Percentiles rank a stretch among this genome's conserved stretches.
Evolutionary conservation across 30 jellyfish, hydroid and myxozoan genomes (phyloP).

Genomic region (Aurelia aurita complex sp. Pacific): DNA sequence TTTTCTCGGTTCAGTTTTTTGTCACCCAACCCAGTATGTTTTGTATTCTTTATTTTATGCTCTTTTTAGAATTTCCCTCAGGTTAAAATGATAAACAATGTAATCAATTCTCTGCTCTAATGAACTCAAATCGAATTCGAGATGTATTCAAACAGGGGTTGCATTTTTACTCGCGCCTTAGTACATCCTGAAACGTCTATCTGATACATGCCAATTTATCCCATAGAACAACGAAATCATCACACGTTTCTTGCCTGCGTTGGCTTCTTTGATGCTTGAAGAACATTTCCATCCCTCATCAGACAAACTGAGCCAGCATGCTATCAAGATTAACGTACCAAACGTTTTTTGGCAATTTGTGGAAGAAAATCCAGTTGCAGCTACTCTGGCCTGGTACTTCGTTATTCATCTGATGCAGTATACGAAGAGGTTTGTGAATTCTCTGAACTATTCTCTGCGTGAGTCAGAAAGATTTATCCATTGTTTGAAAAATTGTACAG

Average conservation of each 20-base stretch:
- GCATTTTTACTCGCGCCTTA: too few relatives aligned
- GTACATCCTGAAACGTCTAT: too few relatives aligned
- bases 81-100: background rate
- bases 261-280: conserved; percentile 83
- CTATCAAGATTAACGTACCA: conserved; percentile 43
- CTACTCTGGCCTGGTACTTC: conserved; percentile 65
- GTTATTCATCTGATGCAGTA: conserved; percentile 68
- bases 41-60: too few relatives aligned
- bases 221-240: conserved; percentile 76
- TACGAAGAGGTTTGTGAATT: conserved; percentile 54
- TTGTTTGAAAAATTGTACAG: too few relatives aligned
- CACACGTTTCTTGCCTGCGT: conserved; percentile 82
- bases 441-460: too few relatives aligned
- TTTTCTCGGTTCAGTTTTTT: too few relatives aligned
- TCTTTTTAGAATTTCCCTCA: background rate
- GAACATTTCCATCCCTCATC: conserved; percentile 41
- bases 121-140: too few relatives aligned
- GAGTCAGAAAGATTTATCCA: too few relatives aligned
- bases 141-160: too few relatives aligned
- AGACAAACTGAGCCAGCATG: conserved; percentile 26
- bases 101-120: too few relatives aligned
- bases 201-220: too few relatives aligned
- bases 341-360: conserved; percentile 64
- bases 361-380: conserved; percentile 37
- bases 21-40: too few relatives aligned